A percentile compares a stretch with the other conserved stretches of the same genome.
phyloP scores from a whole-genome alignment of 2,888 invertebrate genomes.

The Hemicrepidius hirtus region DNA sequence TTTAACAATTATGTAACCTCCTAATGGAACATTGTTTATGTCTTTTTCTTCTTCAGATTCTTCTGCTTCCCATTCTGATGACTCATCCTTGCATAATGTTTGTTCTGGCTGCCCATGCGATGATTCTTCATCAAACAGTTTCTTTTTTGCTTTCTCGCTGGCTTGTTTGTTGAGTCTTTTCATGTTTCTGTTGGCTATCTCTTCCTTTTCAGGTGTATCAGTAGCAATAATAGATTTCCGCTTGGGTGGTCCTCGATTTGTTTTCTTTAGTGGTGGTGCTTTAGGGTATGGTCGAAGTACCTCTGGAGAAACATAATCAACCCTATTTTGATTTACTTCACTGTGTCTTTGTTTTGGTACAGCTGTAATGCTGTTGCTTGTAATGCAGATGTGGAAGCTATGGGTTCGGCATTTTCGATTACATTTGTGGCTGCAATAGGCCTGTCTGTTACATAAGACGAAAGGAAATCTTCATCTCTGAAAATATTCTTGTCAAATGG shows the following conservation, averaged over 20 bases:
- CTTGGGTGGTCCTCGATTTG: constrained; percentile 30
- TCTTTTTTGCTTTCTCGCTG: too few relatives aligned
- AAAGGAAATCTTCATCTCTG: too few relatives aligned
- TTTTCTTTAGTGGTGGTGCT: constrained; percentile 23
- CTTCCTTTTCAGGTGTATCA: constrained; percentile 13
- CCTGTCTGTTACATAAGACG: too few relatives aligned
- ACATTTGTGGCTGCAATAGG: neutral
- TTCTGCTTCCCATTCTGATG: neutral
- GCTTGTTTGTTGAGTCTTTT: too few relatives aligned
- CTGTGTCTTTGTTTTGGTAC: too few relatives aligned
- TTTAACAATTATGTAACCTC: constrained; percentile 4
- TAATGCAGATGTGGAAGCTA: neutral
- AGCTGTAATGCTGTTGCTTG: too few relatives aligned
- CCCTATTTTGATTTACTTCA: too few relatives aligned
- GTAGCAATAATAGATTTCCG: constrained; percentile 18
- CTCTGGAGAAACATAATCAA: constrained; percentile 13
- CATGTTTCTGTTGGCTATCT: constrained; percentile 9
- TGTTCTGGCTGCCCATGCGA: too few relatives aligned
- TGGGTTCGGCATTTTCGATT: neutral
- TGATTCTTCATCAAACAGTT: too few relatives aligned
- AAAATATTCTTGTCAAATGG: too few relatives aligned
- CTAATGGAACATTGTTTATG: neutral
- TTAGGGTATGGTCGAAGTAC: constrained; percentile 1
- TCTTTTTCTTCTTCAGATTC: too few relatives aligned
- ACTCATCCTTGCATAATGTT: neutral